phyloP scores from a whole-genome alignment of 2,113 vertebrate species.

The Centropristis striata region DNA sequence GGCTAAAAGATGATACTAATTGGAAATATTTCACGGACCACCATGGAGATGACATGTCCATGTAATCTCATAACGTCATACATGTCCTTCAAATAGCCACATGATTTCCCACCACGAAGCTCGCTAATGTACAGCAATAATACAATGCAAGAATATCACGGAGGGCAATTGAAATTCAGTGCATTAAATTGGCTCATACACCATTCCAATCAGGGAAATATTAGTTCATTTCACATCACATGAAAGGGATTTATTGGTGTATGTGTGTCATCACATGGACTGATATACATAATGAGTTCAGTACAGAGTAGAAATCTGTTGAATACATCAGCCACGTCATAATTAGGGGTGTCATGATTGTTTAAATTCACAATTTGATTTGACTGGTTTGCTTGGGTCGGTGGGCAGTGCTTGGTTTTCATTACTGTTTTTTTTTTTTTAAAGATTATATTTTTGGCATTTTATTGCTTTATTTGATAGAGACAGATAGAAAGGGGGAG shows the following conservation, averaged over 20 bases:
- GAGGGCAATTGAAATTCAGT: conserved; percentile 25
- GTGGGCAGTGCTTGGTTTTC: no score
- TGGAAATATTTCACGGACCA: conserved; percentile 40
- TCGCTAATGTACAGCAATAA: conserved; percentile 31
- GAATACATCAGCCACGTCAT: neutral
- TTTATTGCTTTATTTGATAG: no score
- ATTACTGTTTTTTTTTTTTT: no score
- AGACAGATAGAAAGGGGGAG: no score
- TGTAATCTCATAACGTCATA: conserved; percentile 33
- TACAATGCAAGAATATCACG: conserved; percentile 16
- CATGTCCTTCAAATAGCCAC: conserved; percentile 26
- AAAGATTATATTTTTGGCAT: no score
- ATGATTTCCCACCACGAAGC: neutral
- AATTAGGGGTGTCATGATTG: neutral
- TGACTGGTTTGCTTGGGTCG: no score
- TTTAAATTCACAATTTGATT: no score
- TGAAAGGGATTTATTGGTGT: conserved; percentile 24
- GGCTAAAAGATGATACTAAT: conserved; percentile 30
- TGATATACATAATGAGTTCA: conserved; percentile 13
- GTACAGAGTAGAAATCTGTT: neutral
- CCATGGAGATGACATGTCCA: conserved; percentile 18
- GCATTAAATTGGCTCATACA: conserved; percentile 31
- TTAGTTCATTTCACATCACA: conserved; percentile 21
- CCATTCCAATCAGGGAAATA: conserved; percentile 6
- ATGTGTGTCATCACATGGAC: neutral